A percentile compares a stretch with the other conserved stretches of the same genome.
Conservation (phyloP, 2,113 vertebrate species). For the Sebastes fasciatus region DNA sequence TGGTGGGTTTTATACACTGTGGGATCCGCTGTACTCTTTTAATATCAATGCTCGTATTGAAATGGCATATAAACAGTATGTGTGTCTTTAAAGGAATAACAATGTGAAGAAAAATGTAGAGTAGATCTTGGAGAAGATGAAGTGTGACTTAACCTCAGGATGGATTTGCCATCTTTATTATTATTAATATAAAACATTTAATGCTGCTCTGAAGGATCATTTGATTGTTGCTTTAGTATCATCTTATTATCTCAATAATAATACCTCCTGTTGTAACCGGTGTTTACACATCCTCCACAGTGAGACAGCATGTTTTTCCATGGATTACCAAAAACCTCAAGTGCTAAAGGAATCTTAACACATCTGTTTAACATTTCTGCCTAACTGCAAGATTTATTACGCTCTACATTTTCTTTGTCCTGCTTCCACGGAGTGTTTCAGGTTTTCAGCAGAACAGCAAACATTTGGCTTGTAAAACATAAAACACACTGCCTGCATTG, state of each 20-base stretch:
- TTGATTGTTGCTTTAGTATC: conserved; percentile 34
- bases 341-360: conserved; percentile 57
- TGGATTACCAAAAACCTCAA: conserved; percentile 59
- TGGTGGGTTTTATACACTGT: conserved; percentile 49
- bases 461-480: conserved; percentile 64
- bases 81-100: background rate
- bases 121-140: background rate
- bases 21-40: conserved; percentile 14
- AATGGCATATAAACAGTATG: background rate
- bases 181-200: conserved; percentile 2
- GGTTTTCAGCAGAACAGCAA: conserved; percentile 63
- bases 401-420: conserved; percentile 35
- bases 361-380: conserved; percentile 72
- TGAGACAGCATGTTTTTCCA: conserved; percentile 30
- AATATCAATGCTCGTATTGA: background rate
- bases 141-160: background rate
- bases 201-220: background rate
- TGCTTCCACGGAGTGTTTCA: conserved; percentile 50
- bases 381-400: conserved; percentile 60
- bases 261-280: conserved; percentile 26
- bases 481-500: conserved; percentile 31
- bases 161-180: background rate
- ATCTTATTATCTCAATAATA: conserved; percentile 39
- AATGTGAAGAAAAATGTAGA: background rate
- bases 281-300: conserved; percentile 36